These are phyloP conservation scores for Squalus acanthias DNA, from an alignment of 2,797 vertebrate genomes.

Conservation along the genomic window DNA sequence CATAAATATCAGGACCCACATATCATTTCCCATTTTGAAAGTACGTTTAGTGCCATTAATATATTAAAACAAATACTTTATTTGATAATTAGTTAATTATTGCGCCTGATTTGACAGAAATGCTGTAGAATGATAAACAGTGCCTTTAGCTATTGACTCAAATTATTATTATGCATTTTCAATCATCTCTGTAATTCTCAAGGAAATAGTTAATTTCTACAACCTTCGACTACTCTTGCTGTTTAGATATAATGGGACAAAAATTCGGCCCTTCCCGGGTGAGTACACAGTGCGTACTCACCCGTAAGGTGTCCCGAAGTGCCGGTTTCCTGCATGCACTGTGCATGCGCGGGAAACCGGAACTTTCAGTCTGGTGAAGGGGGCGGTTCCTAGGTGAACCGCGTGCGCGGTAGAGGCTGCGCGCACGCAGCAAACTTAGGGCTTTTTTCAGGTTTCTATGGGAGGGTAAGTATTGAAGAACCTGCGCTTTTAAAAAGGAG, in stretches of 20 bases:
- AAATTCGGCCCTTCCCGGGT: no score
- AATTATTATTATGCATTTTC: not conserved
- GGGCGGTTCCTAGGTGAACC: no score
- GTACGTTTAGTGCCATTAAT: not conserved
- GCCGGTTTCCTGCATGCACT: no score
- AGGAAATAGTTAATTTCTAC: not conserved
- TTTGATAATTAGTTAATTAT: not conserved
- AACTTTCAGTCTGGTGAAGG: no score
- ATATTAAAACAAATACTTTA: not conserved
- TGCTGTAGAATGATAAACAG: not conserved
- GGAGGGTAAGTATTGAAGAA: no score
- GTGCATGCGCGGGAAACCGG: no score
- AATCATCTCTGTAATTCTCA: not conserved
- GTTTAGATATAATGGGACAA: not conserved
- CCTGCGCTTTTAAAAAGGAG: no score
- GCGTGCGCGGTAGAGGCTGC: no score
- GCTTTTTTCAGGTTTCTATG: no score
- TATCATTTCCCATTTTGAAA: not conserved
- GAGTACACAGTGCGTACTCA: no score
- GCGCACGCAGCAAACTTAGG: no score
- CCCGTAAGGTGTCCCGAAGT: no score
- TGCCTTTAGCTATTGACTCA: not conserved
- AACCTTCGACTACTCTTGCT: not conserved
- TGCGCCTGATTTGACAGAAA: not conserved
- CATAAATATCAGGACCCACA: not conserved